A percentile compares a stretch with the other conserved stretches of the same genome.
phyloP scores from a whole-genome alignment of 1,140 invertebrate species.

The Microplitis mediator region DNA sequence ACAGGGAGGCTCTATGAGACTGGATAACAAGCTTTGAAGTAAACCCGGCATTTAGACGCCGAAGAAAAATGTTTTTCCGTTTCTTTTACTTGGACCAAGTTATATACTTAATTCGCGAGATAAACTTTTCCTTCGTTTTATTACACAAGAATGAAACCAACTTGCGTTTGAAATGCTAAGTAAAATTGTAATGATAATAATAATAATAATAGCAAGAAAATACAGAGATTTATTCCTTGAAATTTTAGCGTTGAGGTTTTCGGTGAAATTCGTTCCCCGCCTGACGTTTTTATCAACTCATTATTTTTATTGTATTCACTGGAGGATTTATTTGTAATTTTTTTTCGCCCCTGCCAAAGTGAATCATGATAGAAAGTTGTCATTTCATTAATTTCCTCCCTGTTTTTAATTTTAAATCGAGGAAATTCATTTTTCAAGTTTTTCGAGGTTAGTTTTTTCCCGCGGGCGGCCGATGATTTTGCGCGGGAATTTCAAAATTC shows the following conservation, averaged over 20 bases:
- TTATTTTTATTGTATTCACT: not conserved
- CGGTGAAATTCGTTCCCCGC: not conserved
- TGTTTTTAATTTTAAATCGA: no score
- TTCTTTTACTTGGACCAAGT: slow-evolving; percentile 27
- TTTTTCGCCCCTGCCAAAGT: not conserved
- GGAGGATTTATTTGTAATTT: not conserved
- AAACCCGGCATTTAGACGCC: slow-evolving; percentile 44
- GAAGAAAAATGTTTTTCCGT: slow-evolving; percentile 47
- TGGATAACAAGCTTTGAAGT: slow-evolving; percentile 48
- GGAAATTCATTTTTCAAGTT: no score
- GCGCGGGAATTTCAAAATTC: no score
- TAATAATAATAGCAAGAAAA: no score
- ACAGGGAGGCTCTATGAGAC: slow-evolving; percentile 30
- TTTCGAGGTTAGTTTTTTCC: no score
- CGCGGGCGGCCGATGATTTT: no score
- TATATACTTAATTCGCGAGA: slow-evolving; percentile 44
- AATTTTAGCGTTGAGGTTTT: no score
- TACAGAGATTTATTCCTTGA: no score
- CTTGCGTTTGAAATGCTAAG: slow-evolving; percentile 41
- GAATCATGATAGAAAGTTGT: slow-evolving; percentile 13
- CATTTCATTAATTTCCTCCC: no score
- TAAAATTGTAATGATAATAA: slow-evolving; percentile 32
- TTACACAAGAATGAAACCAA: slow-evolving; percentile 6
- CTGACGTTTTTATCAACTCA: not conserved
- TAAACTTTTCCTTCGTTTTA: slow-evolving; percentile 46